Percentiles rank a stretch among this genome's conserved stretches.
phyloP scores from a whole-genome alignment of 2,113 vertebrate species.

The Callopanchax toddi region DNA sequence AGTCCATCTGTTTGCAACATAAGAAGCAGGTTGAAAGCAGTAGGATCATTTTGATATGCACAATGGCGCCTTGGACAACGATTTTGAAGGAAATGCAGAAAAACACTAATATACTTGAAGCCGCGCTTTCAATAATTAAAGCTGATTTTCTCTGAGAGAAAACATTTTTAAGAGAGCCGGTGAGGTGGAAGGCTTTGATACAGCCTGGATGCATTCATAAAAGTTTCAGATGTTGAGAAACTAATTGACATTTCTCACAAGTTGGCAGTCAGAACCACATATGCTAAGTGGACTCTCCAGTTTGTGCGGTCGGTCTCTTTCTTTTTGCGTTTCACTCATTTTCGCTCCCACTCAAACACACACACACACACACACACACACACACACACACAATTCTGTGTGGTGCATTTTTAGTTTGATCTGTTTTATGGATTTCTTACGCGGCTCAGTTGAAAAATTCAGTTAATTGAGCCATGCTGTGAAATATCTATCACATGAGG shows the following conservation, averaged over 20 bases:
- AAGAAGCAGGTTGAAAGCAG: constrained; percentile 56
- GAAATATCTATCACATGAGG: constrained; percentile 64
- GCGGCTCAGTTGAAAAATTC: constrained; percentile 61
- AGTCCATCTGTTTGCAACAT: constrained; percentile 12
- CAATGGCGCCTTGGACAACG: constrained; percentile 41
- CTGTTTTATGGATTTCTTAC: constrained; percentile 65
- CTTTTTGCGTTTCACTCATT: constrained; percentile 9
- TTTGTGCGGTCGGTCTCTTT: constrained; percentile 57
- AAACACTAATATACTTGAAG: constrained; percentile 71
- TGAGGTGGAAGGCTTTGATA: constrained; percentile 76
- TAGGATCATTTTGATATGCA: constrained; percentile 62
- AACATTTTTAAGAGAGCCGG: constrained; percentile 63
- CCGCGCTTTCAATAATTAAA: constrained; percentile 74
- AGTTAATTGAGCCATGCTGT: constrained; percentile 65
- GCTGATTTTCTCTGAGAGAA: constrained; percentile 69
- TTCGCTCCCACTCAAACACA: neutral
- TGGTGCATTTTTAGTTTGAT: constrained; percentile 52
- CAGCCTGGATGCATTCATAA: constrained; percentile 74
- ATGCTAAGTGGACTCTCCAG: constrained; percentile 63
- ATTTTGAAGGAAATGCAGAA: constrained; percentile 67
- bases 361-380: neutral
- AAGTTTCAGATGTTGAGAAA: constrained; percentile 73
- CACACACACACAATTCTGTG: constrained; percentile 16
- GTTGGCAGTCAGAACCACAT: constrained; percentile 70
- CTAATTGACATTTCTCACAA: constrained; percentile 77